A percentile compares a stretch with the other conserved stretches of the same genome.
Conservation (phyloP, 2,797 vertebrate genomes). For the Lemur catta region DNA sequence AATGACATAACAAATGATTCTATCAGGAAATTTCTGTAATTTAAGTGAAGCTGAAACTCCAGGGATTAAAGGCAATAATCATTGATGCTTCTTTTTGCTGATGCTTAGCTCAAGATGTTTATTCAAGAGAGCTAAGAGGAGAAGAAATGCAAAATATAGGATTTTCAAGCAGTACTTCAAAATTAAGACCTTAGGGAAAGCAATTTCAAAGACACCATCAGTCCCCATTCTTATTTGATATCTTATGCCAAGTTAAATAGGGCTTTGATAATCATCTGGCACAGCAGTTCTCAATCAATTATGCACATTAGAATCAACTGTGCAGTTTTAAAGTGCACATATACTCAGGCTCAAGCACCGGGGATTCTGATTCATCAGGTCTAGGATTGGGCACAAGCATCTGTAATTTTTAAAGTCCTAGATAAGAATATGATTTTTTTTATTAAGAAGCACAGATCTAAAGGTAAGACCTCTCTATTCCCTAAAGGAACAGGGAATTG, state of each 20-base stretch:
- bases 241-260: background rate
- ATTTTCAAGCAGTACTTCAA: slow-evolving; percentile 12
- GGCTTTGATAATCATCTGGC: background rate
- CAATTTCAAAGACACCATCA: background rate
- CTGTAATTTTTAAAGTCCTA: background rate
- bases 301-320: background rate
- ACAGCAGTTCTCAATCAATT: background rate
- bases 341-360: background rate
- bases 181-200: background rate
- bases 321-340: background rate
- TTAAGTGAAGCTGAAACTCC: slow-evolving; percentile 31
- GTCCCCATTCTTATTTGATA: background rate
- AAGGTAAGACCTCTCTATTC: background rate
- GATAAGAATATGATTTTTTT: background rate
- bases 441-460: background rate
- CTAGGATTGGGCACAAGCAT: background rate
- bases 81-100: background rate
- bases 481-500: background rate
- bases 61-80: background rate
- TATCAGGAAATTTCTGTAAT: background rate
- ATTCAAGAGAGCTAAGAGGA: background rate
- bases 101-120: slow-evolving; percentile 2
- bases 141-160: background rate
- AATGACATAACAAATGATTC: background rate
- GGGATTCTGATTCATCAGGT: background rate